Evolutionary conservation across 1,140 invertebrate genomes (phyloP).

Genomic region (Drosophila paulistorum): DNA sequence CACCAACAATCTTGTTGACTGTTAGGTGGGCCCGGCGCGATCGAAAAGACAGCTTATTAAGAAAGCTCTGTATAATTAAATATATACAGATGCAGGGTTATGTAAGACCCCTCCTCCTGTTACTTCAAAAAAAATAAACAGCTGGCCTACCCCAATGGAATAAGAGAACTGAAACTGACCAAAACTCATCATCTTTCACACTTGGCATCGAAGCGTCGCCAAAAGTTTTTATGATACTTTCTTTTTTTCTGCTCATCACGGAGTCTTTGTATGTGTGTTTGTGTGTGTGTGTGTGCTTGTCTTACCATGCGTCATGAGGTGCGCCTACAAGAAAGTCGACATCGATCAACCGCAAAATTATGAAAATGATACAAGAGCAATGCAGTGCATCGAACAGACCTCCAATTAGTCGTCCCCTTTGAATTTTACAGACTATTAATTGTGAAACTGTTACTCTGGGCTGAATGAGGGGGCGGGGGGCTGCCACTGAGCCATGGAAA

Average conservation of each 20-base stretch:
- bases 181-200: slow-evolving; percentile 29
- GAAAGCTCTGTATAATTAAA: slow-evolving; percentile 49
- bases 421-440: slow-evolving; percentile 37
- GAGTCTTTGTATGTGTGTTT: neutral
- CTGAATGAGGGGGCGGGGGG: neutral
- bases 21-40: slow-evolving; percentile 20
- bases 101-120: slow-evolving; percentile 39
- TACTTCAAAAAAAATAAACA: slow-evolving; percentile 22
- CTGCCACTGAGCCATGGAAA: slow-evolving; percentile 49
- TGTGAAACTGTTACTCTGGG: slow-evolving; percentile 37
- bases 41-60: slow-evolving; percentile 34
- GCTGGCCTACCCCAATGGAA: slow-evolving; percentile 70
- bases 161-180: slow-evolving; percentile 36
- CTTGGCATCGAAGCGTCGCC: slow-evolving; percentile 52
- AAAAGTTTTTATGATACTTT: slow-evolving; percentile 66
- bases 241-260: slow-evolving; percentile 50
- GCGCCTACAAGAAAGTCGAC: slow-evolving; percentile 63
- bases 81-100: slow-evolving; percentile 48
- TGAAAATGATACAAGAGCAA: slow-evolving; percentile 55
- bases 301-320: slow-evolving; percentile 10
- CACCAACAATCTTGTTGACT: slow-evolving; percentile 24
- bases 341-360: slow-evolving; percentile 68
- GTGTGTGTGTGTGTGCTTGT: slow-evolving; percentile 1
- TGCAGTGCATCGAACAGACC: slow-evolving; percentile 29
- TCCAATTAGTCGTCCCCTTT: slow-evolving; percentile 6